Conservation (phyloP, 2,888 invertebrate species). For the Caradrina clavipalpis region DNA sequence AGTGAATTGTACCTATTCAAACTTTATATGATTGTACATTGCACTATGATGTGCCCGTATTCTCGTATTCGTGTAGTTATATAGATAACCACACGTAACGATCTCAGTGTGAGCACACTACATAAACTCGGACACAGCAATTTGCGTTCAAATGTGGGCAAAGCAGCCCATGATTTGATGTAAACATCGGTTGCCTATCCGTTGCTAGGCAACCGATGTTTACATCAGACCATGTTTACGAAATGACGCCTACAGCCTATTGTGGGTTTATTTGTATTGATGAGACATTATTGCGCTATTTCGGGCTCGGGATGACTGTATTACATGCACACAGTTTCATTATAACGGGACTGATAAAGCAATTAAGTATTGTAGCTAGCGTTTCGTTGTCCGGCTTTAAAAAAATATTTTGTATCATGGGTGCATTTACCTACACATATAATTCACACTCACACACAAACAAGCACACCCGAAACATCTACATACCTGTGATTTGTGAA, state of each 20-base stretch:
- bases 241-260: conserved; percentile 41
- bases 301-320: conserved; percentile 12
- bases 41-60: neutral
- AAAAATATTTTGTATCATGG: too few species aligned
- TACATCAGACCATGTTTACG: conserved; percentile 57
- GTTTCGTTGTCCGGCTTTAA: too few species aligned
- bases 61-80: too few species aligned
- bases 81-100: conserved; percentile 32
- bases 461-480: too few species aligned
- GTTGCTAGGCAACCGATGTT: conserved; percentile 64
- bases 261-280: conserved; percentile 49
- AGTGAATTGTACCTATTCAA: neutral
- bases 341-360: neutral
- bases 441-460: too few species aligned
- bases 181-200: too few species aligned
- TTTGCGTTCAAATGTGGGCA: conserved; percentile 67
- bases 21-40: neutral
- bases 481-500: too few species aligned
- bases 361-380: neutral
- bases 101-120: conserved; percentile 45
- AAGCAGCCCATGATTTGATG: conserved; percentile 22
- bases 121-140: conserved; percentile 61
- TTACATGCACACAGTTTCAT: conserved; percentile 3
- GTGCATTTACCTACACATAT: too few species aligned
- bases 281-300: conserved; percentile 42